These are phyloP conservation scores for Heloderma charlesbogerti DNA, from an alignment of 2,113 vertebrate genomes.

Conservation along the genomic window DNA sequence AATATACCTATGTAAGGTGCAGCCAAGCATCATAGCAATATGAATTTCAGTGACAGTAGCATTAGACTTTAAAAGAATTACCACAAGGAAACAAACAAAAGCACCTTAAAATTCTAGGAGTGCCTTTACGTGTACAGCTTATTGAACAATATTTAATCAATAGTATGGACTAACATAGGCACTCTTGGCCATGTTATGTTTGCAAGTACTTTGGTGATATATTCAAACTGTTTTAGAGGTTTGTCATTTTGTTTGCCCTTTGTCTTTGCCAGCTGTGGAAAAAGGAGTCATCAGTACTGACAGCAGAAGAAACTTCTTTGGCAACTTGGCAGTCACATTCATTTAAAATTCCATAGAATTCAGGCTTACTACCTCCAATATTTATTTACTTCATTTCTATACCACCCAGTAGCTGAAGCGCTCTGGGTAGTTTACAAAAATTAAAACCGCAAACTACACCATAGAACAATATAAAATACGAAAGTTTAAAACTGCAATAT, in stretches of 20 bases:
- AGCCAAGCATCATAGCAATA: constrained; percentile 14
- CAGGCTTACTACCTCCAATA: neutral
- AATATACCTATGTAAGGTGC: neutral
- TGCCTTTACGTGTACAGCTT: neutral
- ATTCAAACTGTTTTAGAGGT: neutral
- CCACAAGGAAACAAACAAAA: neutral
- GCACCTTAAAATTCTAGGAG: neutral
- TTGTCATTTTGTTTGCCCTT: neutral
- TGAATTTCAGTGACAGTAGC: neutral
- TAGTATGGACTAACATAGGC: neutral
- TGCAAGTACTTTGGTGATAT: neutral
- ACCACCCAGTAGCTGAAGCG: no score
- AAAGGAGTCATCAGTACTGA: constrained; percentile 1
- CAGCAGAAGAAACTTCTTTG: neutral
- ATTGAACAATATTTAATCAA: constrained; percentile 3
- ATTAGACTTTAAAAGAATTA: constrained; percentile 9
- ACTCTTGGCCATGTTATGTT: neutral
- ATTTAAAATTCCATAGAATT: neutral
- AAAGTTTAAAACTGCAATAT: no score
- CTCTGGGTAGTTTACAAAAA: no score
- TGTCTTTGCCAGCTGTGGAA: neutral
- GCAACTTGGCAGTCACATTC: neutral
- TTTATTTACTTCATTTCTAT: no score
- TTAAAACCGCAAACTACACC: no score
- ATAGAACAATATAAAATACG: no score